Base-by-base conservation (phyloP, 2,888 invertebrate species). In the Hemistola chrysoprasaria region DNA sequence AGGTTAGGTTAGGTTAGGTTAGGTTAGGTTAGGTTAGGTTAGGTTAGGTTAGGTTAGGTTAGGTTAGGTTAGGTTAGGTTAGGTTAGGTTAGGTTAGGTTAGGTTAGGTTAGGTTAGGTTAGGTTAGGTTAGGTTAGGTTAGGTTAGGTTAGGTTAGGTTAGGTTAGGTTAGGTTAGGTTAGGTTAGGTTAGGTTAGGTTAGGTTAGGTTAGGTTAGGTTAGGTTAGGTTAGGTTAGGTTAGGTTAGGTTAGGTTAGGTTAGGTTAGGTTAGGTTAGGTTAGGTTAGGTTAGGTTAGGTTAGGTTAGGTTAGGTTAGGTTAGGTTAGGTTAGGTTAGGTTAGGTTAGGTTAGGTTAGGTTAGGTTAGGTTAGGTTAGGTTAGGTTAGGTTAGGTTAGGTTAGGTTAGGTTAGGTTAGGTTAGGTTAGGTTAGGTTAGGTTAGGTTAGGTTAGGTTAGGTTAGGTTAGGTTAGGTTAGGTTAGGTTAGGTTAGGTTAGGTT, bases 221-320 rank as follows among this genome's bases (percentile, higher is more conserved):
- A 8, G 8, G 8, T 25, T 25, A 9, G 8, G 26, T 25, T 9
- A 25, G 8, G 9, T 8, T 25, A 25, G 26, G 8, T 25, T 9
- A 25, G 9, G 9, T 25, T 25, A 25, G 9, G 26, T 25, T 25
- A 25, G 26, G 26, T 25, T 25, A 25, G 26, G 8, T 25, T 25
- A 8, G 26, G 26, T 25, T 25, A 25, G 26, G 8, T 25, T 25
- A 25, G 9, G 9, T 25, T 25, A 9, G 26, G 26, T 9, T 8
- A 25, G 26, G 26, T 25, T 8, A 25, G 26, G 9, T 25, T 25
- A 25, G 26, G 8, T 25, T 25, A 25, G 9, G 26, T 25, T 25
- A 8, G 9, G 26, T 25, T 25, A 25, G 26, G 9, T 8, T 25
- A 25, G 8, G 26, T 9, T 25, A 25, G 26, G 26, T 25, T 8